These are phyloP conservation scores for Drosophila mettleri DNA, from an alignment of 2,888 invertebrate genomes.

Conservation along the genomic window DNA sequence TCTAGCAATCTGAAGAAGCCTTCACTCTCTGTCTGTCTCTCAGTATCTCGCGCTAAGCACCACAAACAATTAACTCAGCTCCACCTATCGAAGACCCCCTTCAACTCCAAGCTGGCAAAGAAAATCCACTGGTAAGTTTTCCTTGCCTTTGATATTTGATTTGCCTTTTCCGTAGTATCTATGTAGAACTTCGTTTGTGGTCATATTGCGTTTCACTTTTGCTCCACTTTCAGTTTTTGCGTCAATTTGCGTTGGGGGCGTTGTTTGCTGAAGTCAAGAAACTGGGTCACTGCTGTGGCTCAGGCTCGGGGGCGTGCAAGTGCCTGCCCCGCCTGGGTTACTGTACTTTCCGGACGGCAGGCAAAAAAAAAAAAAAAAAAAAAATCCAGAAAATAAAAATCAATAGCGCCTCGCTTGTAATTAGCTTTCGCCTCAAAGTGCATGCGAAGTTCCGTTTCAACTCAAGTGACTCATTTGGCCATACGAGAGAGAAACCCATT, in stretches of 20 bases:
- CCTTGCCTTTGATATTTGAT: constrained; percentile 81
- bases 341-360: constrained; percentile 52
- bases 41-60: constrained; percentile 17
- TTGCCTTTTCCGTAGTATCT: constrained; percentile 57
- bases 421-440: constrained; percentile 62
- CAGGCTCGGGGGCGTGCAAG: constrained; percentile 43
- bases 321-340: constrained; percentile 44
- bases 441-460: constrained; percentile 46
- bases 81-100: constrained; percentile 17
- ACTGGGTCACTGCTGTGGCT: constrained; percentile 69
- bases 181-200: constrained; percentile 61
- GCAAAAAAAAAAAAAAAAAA: background rate
- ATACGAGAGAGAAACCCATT: constrained; percentile 33
- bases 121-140: constrained; percentile 49
- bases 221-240: constrained; percentile 74
- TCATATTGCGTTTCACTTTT: constrained; percentile 84
- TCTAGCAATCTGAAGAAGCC: constrained; percentile 63
- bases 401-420: constrained; percentile 64
- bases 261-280: constrained; percentile 63
- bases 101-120: constrained; percentile 10
- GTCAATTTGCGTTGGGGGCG: constrained; percentile 65
- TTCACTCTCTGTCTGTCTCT: background rate
- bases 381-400: constrained; percentile 58
- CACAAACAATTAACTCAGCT: constrained; percentile 63
- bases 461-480: constrained; percentile 24